These are phyloP conservation scores for Apteryx mantelli DNA, from an alignment of 2,113 vertebrate species.

Conservation along the genomic window DNA sequence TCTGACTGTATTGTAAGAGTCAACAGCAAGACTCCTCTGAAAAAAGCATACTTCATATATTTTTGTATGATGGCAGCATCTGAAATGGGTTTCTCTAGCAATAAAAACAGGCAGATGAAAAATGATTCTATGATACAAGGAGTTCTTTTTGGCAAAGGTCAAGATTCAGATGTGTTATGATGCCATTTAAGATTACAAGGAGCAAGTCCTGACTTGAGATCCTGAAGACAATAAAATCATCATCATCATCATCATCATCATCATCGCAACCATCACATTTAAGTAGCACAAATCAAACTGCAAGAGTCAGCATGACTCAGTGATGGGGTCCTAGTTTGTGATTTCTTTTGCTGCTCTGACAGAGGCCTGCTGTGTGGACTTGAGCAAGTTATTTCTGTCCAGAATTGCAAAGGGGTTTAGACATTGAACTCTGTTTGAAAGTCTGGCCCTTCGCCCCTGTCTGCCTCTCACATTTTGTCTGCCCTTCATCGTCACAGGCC, in stretches of 20 bases:
- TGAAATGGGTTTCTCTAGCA: background rate
- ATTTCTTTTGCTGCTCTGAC: background rate
- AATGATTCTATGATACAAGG: background rate
- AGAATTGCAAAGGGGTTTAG: conserved; percentile 13
- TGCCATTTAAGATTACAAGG: background rate
- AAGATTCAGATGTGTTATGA: background rate
- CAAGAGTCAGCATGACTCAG: background rate
- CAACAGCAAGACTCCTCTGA: background rate
- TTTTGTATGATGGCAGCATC: background rate
- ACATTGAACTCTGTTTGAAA: background rate
- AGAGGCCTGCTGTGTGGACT: conserved; percentile 39
- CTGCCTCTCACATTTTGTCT: background rate
- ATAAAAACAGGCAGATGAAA: background rate
- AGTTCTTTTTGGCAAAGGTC: background rate
- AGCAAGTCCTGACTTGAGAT: background rate
- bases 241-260: background rate
- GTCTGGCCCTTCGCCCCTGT: background rate
- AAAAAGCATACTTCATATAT: background rate
- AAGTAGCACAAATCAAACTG: conserved; percentile 9
- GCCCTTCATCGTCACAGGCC: background rate
- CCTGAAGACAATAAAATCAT: conserved; percentile 1
- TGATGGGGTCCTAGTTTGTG: background rate
- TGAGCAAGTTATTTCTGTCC: background rate
- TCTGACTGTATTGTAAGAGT: background rate
- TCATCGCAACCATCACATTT: background rate